Evolutionary conservation across 2,113 vertebrate genomes (phyloP).

Genomic region (Silurus meridionalis): DNA sequence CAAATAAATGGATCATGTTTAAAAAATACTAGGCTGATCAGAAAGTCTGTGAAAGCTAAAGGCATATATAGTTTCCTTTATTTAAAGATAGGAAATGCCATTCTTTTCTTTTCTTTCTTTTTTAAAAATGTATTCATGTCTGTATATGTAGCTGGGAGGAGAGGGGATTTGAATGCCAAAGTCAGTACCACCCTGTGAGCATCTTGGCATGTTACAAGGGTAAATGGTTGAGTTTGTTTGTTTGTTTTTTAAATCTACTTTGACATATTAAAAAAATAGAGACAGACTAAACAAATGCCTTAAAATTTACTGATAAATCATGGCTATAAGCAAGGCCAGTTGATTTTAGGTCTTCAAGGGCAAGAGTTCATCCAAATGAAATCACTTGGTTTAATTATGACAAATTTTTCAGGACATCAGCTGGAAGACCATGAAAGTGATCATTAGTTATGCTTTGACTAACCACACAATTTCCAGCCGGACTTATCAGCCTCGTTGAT

Average conservation of each 20-base stretch:
- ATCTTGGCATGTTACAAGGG: neutral
- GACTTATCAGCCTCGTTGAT: neutral
- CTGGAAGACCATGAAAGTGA: neutral
- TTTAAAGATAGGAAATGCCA: neutral
- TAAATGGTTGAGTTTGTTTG: neutral
- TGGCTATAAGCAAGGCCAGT: neutral
- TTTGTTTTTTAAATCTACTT: neutral
- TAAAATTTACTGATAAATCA: neutral
- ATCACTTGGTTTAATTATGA: neutral
- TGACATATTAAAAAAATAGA: neutral
- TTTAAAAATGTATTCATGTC: neutral
- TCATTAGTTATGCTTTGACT: neutral
- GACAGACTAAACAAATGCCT: neutral
- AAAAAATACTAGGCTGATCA: neutral
- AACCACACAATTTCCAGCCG: neutral
- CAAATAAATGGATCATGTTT: neutral
- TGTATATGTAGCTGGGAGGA: neutral
- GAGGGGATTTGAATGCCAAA: neutral
- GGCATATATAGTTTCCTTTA: neutral
- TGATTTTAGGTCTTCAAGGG: neutral
- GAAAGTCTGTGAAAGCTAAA: neutral
- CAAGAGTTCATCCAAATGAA: neutral
- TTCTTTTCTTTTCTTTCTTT: neutral
- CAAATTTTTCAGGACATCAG: neutral
- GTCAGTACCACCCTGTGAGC: too few species aligned